A percentile compares a stretch with the other conserved stretches of the same genome.
Conservation (phyloP, 2,888 invertebrate species). For the Microctonus hyperodae region DNA sequence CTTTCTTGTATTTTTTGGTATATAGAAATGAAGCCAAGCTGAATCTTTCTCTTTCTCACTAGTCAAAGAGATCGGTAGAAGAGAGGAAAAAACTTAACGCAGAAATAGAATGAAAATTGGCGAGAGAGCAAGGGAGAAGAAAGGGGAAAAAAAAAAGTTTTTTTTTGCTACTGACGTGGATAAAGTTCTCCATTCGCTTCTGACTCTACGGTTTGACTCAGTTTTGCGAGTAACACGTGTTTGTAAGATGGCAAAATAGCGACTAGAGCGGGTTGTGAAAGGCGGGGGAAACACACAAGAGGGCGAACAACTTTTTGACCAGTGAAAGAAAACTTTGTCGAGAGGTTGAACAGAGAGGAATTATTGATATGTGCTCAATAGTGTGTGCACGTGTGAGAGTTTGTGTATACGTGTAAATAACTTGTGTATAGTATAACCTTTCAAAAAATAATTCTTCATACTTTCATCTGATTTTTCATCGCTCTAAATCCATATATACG, state of each 20-base stretch:
- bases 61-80: neutral
- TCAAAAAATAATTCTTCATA: conserved; percentile 4
- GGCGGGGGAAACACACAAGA: neutral
- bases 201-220: conserved; percentile 30
- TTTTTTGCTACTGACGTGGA: conserved; percentile 26
- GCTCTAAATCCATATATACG: neutral
- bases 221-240: conserved; percentile 32
- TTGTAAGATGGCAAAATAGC: conserved; percentile 2
- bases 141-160: conserved; percentile 10
- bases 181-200: conserved; percentile 29
- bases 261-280: neutral
- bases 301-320: conserved; percentile 15
- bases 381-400: too few relatives aligned
- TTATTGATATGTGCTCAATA: conserved; percentile 11
- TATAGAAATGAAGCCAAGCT: neutral
- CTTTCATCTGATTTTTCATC: neutral
- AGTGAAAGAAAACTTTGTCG: conserved; percentile 17
- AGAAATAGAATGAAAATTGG: neutral
- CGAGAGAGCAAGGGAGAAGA: neutral
- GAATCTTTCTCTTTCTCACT: neutral
- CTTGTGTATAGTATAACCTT: neutral
- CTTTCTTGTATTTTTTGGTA: neutral
- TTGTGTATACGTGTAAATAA: neutral
- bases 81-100: neutral
- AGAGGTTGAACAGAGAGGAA: conserved; percentile 10